A percentile compares a stretch with the other conserved stretches of the same genome.
These are phyloP conservation scores for Arvicanthis niloticus DNA, from an alignment of 2,113 vertebrate species.

Conservation along the genomic window DNA sequence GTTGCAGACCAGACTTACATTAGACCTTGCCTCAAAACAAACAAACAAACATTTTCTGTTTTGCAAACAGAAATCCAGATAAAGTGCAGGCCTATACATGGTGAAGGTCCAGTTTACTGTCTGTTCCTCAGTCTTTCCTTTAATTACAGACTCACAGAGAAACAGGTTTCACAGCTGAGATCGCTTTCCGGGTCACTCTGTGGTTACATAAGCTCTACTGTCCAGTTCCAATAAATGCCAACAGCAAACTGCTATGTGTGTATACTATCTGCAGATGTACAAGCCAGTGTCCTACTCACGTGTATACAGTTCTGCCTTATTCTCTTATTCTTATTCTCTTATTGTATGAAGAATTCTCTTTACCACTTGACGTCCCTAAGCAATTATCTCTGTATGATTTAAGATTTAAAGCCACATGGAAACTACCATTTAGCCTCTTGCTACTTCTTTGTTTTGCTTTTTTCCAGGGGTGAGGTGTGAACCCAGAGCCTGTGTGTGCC, in stretches of 20 bases:
- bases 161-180: not conserved
- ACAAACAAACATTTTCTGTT: not conserved
- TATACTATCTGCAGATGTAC: not conserved
- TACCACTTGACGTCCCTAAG: not conserved
- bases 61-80: not conserved
- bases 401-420: not conserved
- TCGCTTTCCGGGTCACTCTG: not conserved
- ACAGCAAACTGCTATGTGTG: not conserved
- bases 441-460: not conserved
- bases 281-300: rapidly evolving
- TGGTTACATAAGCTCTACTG: not conserved
- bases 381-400: not conserved
- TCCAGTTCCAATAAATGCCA: not conserved
- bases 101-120: not conserved
- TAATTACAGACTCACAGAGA: not conserved
- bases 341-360: not conserved
- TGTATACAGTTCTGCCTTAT: not conserved
- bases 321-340: too few relatives aligned
- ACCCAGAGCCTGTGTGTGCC: not conserved
- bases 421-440: not conserved
- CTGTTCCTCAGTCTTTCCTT: not conserved
- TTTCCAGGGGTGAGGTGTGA: not conserved
- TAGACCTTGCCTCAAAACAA: not conserved
- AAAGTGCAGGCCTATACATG: not conserved
- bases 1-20: not conserved